Evolutionary conservation across 2,797 vertebrate genomes (phyloP).

Genomic region (Bovichtus diacanthus): DNA sequence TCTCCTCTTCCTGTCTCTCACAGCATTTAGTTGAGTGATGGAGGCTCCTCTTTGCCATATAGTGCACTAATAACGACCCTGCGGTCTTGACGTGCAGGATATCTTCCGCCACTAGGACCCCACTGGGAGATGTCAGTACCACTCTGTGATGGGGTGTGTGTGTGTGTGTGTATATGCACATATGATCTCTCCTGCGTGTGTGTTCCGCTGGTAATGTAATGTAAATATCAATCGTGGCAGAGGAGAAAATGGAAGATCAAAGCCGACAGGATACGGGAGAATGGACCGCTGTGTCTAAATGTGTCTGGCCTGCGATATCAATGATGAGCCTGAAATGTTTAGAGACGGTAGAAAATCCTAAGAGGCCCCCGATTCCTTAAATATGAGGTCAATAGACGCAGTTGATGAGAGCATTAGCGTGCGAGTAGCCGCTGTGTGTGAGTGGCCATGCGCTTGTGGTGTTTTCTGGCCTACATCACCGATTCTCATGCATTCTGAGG

Average conservation of each 20-base stretch:
- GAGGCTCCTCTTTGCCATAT: constrained; percentile 45
- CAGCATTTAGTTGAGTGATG: constrained; percentile 49
- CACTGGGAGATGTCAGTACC: constrained; percentile 76
- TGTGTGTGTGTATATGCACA: constrained; percentile 23
- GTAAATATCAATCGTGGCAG: constrained; percentile 71
- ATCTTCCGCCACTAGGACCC: constrained; percentile 65
- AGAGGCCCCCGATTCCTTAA: constrained; percentile 30
- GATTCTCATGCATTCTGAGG: constrained; percentile 48
- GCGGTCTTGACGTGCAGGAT: constrained; percentile 64
- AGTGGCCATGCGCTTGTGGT: constrained; percentile 19
- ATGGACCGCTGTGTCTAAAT: constrained; percentile 46
- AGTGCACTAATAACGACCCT: constrained; percentile 70
- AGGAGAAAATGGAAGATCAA: constrained; percentile 77
- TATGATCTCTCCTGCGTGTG: constrained; percentile 52
- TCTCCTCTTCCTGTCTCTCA: constrained; percentile 57
- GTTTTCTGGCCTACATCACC: constrained; percentile 19
- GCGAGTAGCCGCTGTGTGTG: not conserved
- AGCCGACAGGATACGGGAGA: constrained; percentile 46
- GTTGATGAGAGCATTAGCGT: constrained; percentile 42
- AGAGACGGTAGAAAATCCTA: constrained; percentile 39
- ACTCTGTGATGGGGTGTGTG: constrained; percentile 59
- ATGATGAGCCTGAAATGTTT: constrained; percentile 55
- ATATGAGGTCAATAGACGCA: constrained; percentile 42
- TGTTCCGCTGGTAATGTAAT: constrained; percentile 65
- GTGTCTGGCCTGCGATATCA: constrained; percentile 50